Base-by-base conservation (phyloP, 2,888 invertebrate genomes). In the Branchinecta sandiegonensis region DNA sequence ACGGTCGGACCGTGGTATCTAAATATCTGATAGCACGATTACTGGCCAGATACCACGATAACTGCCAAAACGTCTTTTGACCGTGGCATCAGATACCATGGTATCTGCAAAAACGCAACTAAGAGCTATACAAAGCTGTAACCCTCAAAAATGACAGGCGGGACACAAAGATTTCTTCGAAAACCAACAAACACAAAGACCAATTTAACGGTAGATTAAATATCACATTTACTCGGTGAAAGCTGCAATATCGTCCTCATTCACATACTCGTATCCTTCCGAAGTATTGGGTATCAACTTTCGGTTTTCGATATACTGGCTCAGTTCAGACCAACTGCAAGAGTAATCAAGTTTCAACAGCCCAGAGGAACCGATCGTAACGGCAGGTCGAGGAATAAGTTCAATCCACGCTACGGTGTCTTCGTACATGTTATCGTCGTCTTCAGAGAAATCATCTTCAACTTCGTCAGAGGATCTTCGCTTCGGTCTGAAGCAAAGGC, bases 321-420 rank as follows among this genome's bases (percentile, higher is more conserved):
- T 56, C 10, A 56, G 23, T n/a, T 56, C 23, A 9, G 63, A 17
- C 63, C 63, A 56, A 23, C 23, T 56, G n/a, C 63, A n/a, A 56
- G 63, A 56, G 23, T 56, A 56, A 23, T 56, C 63, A 8, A 56
- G 63, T 17, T 56, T 56, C 10, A 56, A 10, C 9, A 56, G 63
- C 12, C 63, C 63, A 56, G 63, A 56, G 23, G 63, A 9, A 17
- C 63, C 63, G 8, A 56, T 56, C n/a, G 14, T n/a, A 8, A 56
- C 2, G 23, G n/a, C 23, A 56, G 63, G 63, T 8, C 63, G 63
- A 10, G 63, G 63, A 17, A 56, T 23, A 56, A 56, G 63, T 10
- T 56, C 63, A 56, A 56, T 56, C 63, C 63, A 56, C 8, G 63
- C 63, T 17, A 56, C 63, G 9, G 63, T 56, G 23, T 56, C 63